Evolutionary conservation across 2,113 vertebrate species (phyloP), one percentile per base, ranked within the genome.

Genomic region (Sakesphorus luctuosus): DNA sequence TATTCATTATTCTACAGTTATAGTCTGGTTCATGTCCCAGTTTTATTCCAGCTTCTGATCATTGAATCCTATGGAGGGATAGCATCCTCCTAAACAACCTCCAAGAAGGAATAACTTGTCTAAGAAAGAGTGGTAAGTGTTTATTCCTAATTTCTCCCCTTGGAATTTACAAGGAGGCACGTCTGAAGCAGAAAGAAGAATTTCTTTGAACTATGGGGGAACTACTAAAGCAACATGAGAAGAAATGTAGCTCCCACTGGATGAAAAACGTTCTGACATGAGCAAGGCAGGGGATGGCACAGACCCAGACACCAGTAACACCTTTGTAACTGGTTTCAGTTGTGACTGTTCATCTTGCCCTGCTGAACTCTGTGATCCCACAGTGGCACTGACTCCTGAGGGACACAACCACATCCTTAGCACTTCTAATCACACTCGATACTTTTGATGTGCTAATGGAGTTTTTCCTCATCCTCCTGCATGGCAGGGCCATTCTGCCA

Each of bases 31-130:
- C 56, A 35, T 31, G 61, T 81, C 88, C 80, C 66, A 90, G 31
- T 93, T 96, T 84, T 77, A 89, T 90, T 96, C 72, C 68, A 61
- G n/a, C 81, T 88, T 72, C 69, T 86, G 80, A 63, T 84, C 59
- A 44, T 3, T 44, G 52, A 74, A 56, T 72, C 21, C 72, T 44
- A 3, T n/a, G 33, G 59, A n/a, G 43, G 43, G 13, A 47, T 5
- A 67, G 9, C 71, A 72, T 59, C 35, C 35, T 87, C 56, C 50
- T 38, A 31, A 87, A 38, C 24, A 55, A 26, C 23, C 2, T 47
- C 20, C 18, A 10, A 25, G 47, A 20, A n/a, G 58, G 31, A 78
- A 55, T 40, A 73, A 74, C 46, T 12, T 33, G 5, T 25, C n/a
- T 65, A 21, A 65, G 58, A 56, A 50, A 31, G n/a, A 89, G 25